Percentiles rank a stretch among this genome's conserved stretches.
Conservation (phyloP, 2,888 invertebrate species). For the Masnerella sp. region DNA sequence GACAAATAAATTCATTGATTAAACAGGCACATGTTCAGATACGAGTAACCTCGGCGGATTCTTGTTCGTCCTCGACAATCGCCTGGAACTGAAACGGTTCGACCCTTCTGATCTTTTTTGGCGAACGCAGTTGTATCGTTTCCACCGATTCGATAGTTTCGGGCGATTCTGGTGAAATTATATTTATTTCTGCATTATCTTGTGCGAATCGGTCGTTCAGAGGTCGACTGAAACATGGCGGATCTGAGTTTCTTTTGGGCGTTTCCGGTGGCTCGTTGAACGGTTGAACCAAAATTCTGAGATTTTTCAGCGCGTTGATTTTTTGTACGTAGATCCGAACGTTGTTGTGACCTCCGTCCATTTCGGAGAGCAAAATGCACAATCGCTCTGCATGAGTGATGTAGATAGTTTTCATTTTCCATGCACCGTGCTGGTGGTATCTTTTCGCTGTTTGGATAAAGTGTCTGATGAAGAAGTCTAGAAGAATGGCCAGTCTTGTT, state of each 20-base stretch:
- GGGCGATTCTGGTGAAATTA: no score
- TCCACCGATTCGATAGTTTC: neutral
- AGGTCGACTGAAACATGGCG: slow-evolving; percentile 63
- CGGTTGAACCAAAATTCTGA: slow-evolving; percentile 13
- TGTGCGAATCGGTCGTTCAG: slow-evolving; percentile 64
- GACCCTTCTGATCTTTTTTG: no score
- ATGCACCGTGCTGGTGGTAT: slow-evolving; percentile 82
- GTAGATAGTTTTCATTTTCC: slow-evolving; percentile 83
- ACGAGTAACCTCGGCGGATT: no score
- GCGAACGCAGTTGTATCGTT: neutral
- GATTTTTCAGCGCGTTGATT: slow-evolving; percentile 75
- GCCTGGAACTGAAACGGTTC: no score
- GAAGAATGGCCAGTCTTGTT: slow-evolving; percentile 81
- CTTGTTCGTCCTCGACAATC: no score
- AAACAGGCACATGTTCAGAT: no score
- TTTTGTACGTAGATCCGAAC: slow-evolving; percentile 80
- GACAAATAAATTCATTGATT: no score
- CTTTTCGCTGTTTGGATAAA: slow-evolving; percentile 85
- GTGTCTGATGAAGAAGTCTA: slow-evolving; percentile 86
- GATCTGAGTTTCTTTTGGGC: slow-evolving; percentile 68
- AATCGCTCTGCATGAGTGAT: slow-evolving; percentile 85
- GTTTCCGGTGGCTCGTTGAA: slow-evolving; percentile 66
- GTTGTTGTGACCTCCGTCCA: slow-evolving; percentile 79
- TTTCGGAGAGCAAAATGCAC: slow-evolving; percentile 81
- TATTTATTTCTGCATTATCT: neutral